Base-by-base conservation (phyloP, 2,888 invertebrate genomes). In the Tipula vernalis region DNA sequence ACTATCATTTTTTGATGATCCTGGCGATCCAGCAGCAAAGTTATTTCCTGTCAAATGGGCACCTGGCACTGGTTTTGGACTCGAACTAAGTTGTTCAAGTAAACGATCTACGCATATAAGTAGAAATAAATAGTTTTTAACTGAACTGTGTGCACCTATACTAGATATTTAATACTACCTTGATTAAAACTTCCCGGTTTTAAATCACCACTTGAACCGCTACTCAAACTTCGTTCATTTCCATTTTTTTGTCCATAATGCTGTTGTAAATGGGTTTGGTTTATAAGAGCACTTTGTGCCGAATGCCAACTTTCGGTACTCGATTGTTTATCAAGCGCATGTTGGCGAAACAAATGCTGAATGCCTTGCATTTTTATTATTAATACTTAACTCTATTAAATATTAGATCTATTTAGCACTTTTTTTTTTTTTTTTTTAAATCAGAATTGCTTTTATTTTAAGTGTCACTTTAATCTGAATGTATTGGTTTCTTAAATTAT, bases 281-380 rank as follows among this genome's bases (percentile, higher is more conserved):
- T 88, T 10, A 86, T 36, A 10, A 87, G 41, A n/a, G 87, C 87
- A 87, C 88, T 88, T 83, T 87, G 87, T 5, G 91, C 89, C 4
- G 92, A 92, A 87, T 91, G 91, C 92, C 93, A 93, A 89, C 92
- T 92, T 13, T 93, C 92, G 0, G 91, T 88, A 87, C 92, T 93
- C 28, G 92, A 90, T 87, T 93, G 92, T 88, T 91, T 91, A 87
- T 91, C 91, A 86, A 91, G 89, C 88, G 91, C 91, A 88, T 91
- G 91, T 88, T 91, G 91, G 86, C 91, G 90, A 89, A 91, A 91
- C 85, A 91, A 90, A 89, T 91, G 91, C 28, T 91, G 90, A 87
- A 91, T 91, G 87, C 91, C 91, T 87, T 91, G 91, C 91, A 91
- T 91, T 88, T 88, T 87, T 85, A 71, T 87, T 85, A 71, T 84